Percentiles rank a stretch among this genome's conserved stretches.
Conservation (phyloP, 1,140 invertebrate species). For the Zaprionus ghesquierei region DNA sequence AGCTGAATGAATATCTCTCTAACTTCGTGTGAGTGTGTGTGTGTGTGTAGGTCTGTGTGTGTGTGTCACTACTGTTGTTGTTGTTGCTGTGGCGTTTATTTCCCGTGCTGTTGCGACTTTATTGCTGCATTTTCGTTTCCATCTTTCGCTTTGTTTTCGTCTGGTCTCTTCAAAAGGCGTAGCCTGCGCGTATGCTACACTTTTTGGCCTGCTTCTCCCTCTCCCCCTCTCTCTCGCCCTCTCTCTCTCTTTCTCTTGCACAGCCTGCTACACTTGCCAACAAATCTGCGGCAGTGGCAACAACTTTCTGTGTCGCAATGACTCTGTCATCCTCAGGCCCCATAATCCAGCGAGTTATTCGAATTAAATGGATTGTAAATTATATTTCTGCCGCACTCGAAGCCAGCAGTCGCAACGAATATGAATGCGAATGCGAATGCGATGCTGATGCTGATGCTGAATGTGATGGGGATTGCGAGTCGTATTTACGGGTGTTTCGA, state of each 20-base stretch:
- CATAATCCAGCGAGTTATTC: constrained; percentile 42
- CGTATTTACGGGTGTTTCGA: constrained; percentile 8
- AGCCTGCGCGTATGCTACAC: constrained; percentile 66
- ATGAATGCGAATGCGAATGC: constrained; percentile 8
- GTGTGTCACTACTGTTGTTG: constrained; percentile 32
- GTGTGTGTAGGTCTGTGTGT: constrained; percentile 5
- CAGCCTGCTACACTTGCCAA: constrained; percentile 42
- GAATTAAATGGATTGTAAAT: constrained; percentile 67
- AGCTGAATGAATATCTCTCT: constrained; percentile 65
- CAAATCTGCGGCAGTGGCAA: constrained; percentile 30
- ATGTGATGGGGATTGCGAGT: constrained; percentile 6
- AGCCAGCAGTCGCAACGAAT: constrained; percentile 31
- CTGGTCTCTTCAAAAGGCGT: constrained; percentile 24
- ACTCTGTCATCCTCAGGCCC: constrained; percentile 5
- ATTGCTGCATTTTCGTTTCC: constrained; percentile 52
- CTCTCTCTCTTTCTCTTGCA: no score
- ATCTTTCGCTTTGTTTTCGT: constrained; percentile 41
- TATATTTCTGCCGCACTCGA: constrained; percentile 46
- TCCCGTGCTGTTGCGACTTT: constrained; percentile 29
- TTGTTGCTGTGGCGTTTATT: constrained; percentile 36
- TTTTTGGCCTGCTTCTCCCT: constrained; percentile 27
- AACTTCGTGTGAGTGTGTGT: constrained; percentile 23
- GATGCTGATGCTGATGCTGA: constrained; percentile 1
- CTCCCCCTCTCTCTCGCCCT: no score
- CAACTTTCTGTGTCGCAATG: constrained; percentile 40